Base-by-base conservation (phyloP, 2,888 invertebrate genomes). In the Coenonympha arcania region DNA sequence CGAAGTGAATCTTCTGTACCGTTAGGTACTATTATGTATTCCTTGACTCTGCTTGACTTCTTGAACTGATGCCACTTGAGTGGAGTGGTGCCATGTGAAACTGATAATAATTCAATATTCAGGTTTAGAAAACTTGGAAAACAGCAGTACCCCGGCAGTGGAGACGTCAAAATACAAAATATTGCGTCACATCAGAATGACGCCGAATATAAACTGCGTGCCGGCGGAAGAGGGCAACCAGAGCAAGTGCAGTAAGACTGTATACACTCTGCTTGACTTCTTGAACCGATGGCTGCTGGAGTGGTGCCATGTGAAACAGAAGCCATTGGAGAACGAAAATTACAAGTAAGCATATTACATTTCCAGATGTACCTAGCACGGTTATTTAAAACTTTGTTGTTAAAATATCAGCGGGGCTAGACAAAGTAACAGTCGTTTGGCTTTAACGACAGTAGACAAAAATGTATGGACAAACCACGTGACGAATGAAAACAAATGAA, bases 221-320 rank as follows among this genome's bases (percentile, higher is more conserved):
- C 82, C 82, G 56, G 63, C 79, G 6, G 87, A 87, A 59, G 86
- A 87, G 61, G 84, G 86, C 0, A 84, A 84, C 56, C 86, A 87
- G 83, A 81, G 81, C 50, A 88, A 90, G 68, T 91, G 90, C 64
- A 88, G 90, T 19, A 92, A 91, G 73, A 87, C 91, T 2, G 89
- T 93, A 51, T 93, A 93, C 59, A 89, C 91, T 1, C 76, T 93
- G 42, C 69, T 94, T 43, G 94, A 95, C 71, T 93, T 94, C 60
- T 71, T 95, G 46, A 90, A 93, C 64, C 88, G 92, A 55, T 94
- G 93, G 93, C 72, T 91, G 6, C 77, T 91, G 48, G 91, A 92
- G 62, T 92, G 88, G 88, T 75, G 85, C 62, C 78, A 85, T 61
- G 67, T 74, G 0, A 84, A 85, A 55, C 76, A 73, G 48, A 69